Percentiles rank a stretch among this genome's conserved stretches.
Conservation (phyloP, 92 coral and sea anemone species). For the Parazoanthus swiftii region DNA sequence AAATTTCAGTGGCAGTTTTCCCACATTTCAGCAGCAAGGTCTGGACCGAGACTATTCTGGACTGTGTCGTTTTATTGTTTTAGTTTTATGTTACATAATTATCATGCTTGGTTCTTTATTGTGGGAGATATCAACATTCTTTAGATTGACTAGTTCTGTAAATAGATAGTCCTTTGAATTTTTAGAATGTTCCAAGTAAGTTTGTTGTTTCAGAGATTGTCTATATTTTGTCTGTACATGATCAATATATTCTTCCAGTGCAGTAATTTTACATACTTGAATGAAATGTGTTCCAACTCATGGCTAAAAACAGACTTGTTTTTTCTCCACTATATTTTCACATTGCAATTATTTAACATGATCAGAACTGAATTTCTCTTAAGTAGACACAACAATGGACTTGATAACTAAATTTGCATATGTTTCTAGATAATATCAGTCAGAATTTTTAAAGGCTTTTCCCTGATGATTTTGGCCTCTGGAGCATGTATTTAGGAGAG, state of each 20-base stretch:
- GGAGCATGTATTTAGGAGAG: background rate
- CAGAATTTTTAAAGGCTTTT: too few species aligned
- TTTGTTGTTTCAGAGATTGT: background rate
- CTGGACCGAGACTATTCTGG: background rate
- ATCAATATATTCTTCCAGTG: background rate
- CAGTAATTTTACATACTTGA: too few species aligned
- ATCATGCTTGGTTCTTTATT: background rate
- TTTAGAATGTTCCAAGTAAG: background rate
- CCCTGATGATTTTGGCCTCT: too few species aligned
- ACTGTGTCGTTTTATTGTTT: background rate
- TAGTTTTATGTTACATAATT: conserved; percentile 4
- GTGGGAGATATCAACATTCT: background rate
- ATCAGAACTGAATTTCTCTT: background rate
- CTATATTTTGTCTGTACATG: background rate
- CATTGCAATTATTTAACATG: background rate
- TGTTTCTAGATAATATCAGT: background rate
- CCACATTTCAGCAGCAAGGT: background rate
- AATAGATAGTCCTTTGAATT: background rate
- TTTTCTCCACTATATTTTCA: background rate
- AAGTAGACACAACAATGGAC: background rate
- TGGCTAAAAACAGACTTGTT: background rate
- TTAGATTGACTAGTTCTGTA: background rate
- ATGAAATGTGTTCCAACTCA: background rate
- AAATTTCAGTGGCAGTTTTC: background rate
- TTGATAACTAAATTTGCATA: background rate